phyloP scores from a whole-genome alignment of 2,113 vertebrate species.

The Fregetta grallaria region DNA sequence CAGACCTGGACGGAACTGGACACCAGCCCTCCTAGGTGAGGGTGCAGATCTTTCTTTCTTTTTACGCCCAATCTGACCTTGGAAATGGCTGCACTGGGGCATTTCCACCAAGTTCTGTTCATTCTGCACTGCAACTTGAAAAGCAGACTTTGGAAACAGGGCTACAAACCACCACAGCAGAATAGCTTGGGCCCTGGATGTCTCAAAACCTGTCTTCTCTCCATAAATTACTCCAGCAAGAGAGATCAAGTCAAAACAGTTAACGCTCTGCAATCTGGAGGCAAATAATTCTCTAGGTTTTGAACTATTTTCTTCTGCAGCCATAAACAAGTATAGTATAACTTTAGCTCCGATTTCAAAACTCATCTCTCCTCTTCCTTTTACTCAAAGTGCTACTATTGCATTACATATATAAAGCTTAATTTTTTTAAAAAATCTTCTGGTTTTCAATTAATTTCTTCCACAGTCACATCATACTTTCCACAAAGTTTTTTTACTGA shows the following conservation, averaged over 20 bases:
- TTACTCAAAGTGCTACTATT: not conserved
- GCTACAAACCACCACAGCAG: not conserved
- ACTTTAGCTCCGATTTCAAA: not conserved
- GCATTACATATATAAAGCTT: not conserved
- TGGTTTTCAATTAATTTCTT: not conserved
- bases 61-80: not conserved
- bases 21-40: not conserved
- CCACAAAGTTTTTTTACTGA: not conserved
- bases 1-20: not conserved
- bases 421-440: not conserved
- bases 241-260: not conserved
- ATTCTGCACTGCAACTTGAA: not conserved
- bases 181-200: not conserved
- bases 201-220: not conserved
- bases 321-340: not conserved
- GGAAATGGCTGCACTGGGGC: not conserved
- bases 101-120: not conserved
- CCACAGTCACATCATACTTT: not conserved
- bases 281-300: not conserved
- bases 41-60: not conserved
- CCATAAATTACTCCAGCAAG: fast-evolving
- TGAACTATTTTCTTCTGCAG: not conserved
- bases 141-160: not conserved
- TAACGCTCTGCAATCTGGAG: not conserved
- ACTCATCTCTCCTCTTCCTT: not conserved